A percentile compares a stretch with the other conserved stretches of the same genome.
Evolutionary conservation across 1,140 invertebrate species (phyloP).

Genomic region (Drosophila erecta): DNA sequence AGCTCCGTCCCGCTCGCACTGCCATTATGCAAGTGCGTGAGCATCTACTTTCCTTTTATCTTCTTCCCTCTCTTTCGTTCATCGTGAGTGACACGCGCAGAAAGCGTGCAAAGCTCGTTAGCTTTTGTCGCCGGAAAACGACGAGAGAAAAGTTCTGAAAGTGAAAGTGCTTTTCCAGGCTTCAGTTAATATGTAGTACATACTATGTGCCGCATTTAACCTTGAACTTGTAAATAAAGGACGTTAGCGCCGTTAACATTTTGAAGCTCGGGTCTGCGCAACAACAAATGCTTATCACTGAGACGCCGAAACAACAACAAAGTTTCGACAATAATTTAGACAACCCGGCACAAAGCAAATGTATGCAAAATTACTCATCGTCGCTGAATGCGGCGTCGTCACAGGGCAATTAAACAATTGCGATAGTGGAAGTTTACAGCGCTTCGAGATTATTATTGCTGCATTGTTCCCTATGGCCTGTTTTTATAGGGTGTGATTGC

Average conservation of each 20-base stretch:
- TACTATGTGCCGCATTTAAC: constrained; percentile 41
- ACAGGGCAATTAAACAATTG: constrained; percentile 21
- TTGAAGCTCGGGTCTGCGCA: background rate
- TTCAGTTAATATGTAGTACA: constrained; percentile 10
- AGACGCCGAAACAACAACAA: constrained; percentile 7
- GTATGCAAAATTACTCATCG: constrained; percentile 47
- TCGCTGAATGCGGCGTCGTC: constrained; percentile 22
- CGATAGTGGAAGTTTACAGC: constrained; percentile 56
- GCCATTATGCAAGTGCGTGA: constrained; percentile 57
- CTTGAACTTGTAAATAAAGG: constrained; percentile 70
- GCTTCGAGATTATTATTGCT: constrained; percentile 61
- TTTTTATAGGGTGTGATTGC: constrained; percentile 35
- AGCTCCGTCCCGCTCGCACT: constrained; percentile 30
- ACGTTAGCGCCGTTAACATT: constrained; percentile 40
- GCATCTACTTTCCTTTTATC: constrained; percentile 26
- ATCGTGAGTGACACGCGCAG: constrained; percentile 46
- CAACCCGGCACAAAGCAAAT: constrained; percentile 13
- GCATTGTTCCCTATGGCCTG: constrained; percentile 62
- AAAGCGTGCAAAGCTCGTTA: constrained; percentile 47
- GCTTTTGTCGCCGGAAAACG: constrained; percentile 43
- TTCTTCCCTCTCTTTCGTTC: constrained; percentile 1
- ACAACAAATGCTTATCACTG: constrained; percentile 8
- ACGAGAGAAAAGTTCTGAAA: constrained; percentile 47
- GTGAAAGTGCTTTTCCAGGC: constrained; percentile 58
- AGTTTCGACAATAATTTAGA: background rate